These are phyloP conservation scores for Saxicola maurus DNA, from an alignment of 2,797 vertebrate species.

Conservation along the genomic window DNA sequence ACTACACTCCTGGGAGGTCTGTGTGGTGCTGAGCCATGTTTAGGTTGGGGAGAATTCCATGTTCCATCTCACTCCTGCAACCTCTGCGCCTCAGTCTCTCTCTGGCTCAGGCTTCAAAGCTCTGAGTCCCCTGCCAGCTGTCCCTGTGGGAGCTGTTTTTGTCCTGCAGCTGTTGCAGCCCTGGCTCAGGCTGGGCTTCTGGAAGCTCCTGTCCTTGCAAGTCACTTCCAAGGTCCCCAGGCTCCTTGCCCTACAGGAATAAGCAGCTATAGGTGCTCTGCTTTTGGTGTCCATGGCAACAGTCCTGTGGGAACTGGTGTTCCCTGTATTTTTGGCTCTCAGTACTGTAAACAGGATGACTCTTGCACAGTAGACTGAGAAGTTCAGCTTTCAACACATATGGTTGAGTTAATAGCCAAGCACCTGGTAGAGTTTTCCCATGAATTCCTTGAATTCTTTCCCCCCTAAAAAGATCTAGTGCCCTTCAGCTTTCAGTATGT, in stretches of 20 bases:
- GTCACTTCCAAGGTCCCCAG: not conserved
- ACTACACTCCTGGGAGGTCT: not conserved
- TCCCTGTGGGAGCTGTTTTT: conserved; percentile 6
- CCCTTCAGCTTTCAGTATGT: not conserved
- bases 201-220: not conserved
- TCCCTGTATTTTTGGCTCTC: not conserved
- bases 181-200: not conserved
- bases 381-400: not conserved
- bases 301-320: not conserved
- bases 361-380: not conserved
- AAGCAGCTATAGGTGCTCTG: not conserved
- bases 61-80: not conserved
- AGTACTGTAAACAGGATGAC: not conserved
- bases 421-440: not conserved
- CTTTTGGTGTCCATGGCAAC: not conserved
- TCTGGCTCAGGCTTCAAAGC: not conserved
- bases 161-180: not conserved
- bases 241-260: not conserved
- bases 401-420: not conserved
- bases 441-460: not conserved
- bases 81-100: rapidly evolving
- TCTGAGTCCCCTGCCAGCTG: not conserved
- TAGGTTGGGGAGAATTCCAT: not conserved
- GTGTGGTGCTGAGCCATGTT: not conserved
- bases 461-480: rapidly evolving